Evolutionary conservation across 1,140 invertebrate genomes (phyloP).

Genomic region (Pseudachorutes palmiensis): DNA sequence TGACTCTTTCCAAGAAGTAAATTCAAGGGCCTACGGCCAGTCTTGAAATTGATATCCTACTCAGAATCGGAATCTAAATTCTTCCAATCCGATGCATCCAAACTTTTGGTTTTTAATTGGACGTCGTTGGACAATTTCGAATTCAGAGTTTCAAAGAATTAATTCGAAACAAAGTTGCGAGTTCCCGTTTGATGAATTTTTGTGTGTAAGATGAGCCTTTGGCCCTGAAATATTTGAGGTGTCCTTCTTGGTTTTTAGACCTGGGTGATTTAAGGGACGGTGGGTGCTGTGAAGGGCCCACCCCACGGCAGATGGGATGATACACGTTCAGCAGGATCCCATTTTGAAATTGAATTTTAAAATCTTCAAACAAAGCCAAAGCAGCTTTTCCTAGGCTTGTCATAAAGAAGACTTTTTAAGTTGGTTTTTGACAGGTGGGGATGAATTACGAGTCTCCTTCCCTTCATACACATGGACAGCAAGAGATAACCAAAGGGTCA

Average conservation of each 20-base stretch:
- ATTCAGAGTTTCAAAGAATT: no score
- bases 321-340: background rate
- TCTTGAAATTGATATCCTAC: conserved; percentile 34
- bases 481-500: background rate
- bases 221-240: no score
- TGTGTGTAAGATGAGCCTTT: no score
- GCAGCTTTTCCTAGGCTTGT: background rate
- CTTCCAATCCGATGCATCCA: background rate
- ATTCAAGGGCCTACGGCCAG: conserved; percentile 17
- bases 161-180: no score
- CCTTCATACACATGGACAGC: background rate
- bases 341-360: background rate
- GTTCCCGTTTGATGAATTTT: no score
- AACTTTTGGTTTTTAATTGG: no score
- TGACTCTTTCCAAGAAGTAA: background rate
- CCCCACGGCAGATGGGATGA: background rate
- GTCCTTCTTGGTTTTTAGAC: no score
- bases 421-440: conserved; percentile 1
- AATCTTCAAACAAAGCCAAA: no score
- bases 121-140: no score
- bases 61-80: no score
- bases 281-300: no score
- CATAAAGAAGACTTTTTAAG: background rate
- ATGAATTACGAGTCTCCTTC: background rate
- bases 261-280: no score